phyloP scores from a whole-genome alignment of 2,113 vertebrate genomes.

The Xyrauchen texanus region DNA sequence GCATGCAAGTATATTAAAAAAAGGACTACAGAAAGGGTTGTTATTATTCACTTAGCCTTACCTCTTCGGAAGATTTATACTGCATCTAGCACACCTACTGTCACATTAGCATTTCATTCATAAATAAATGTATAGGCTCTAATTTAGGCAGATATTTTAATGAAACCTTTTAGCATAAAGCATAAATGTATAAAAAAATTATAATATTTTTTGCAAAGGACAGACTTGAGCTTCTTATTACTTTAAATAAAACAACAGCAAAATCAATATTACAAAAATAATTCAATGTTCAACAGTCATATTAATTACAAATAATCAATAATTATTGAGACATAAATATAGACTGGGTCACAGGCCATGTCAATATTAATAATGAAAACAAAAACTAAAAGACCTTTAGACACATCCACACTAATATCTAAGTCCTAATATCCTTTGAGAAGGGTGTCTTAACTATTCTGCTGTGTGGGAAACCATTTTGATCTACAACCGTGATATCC shows the following conservation, averaged over 20 bases:
- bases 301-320: no score
- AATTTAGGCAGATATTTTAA: neutral
- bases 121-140: constrained; percentile 5
- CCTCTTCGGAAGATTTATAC: neutral
- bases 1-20: neutral
- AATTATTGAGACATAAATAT: no score
- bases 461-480: constrained; percentile 41
- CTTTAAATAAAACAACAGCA: no score
- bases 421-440: constrained; percentile 55
- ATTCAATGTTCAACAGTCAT: no score
- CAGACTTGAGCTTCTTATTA: no score
- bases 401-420: no score
- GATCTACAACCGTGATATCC: constrained; percentile 65
- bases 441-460: neutral
- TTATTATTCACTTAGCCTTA: constrained; percentile 6
- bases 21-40: neutral
- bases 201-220: neutral
- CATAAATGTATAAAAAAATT: neutral
- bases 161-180: constrained; percentile 5
- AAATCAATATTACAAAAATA: no score
- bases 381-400: no score
- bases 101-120: constrained; percentile 40
- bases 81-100: neutral
- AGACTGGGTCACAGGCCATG: no score
- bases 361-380: no score